Conservation (phyloP, 2,797 vertebrate species). For the Typhlichthys subterraneus region DNA sequence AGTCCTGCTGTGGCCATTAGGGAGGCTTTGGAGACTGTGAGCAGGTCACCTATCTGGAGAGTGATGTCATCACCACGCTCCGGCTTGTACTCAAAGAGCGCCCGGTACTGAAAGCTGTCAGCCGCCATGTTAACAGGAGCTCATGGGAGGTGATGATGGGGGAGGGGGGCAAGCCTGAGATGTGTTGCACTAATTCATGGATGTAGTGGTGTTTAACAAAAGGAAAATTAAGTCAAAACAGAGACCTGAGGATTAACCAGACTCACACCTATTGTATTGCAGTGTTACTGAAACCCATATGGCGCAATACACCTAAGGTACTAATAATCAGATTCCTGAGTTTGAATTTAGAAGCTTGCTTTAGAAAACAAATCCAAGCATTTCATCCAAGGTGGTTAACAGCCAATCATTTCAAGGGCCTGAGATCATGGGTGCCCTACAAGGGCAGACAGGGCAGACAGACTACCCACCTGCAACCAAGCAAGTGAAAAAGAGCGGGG, state of each 20-base stretch:
- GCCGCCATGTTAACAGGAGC: slow-evolving; percentile 62
- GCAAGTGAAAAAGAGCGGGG: neutral
- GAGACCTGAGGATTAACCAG: slow-evolving; percentile 32
- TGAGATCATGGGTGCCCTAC: neutral
- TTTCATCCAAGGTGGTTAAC: slow-evolving; percentile 3
- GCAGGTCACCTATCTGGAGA: slow-evolving; percentile 79
- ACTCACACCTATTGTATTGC: slow-evolving; percentile 25
- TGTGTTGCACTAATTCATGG: neutral
- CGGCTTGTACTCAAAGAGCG: slow-evolving; percentile 82
- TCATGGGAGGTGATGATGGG: slow-evolving; percentile 25
- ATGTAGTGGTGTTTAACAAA: neutral
- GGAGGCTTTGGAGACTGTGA: slow-evolving; percentile 73
- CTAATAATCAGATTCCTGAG: slow-evolving; percentile 48
- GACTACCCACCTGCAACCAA: neutral
- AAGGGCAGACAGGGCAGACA: slow-evolving; percentile 9
- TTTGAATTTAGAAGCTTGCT: slow-evolving; percentile 14
- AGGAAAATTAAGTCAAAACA: neutral
- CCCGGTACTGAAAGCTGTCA: slow-evolving; percentile 82
- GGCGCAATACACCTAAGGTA: slow-evolving; percentile 9
- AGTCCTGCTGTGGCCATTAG: slow-evolving; percentile 54
- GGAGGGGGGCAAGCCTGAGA: slow-evolving; percentile 35
- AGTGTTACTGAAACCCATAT: slow-evolving; percentile 13
- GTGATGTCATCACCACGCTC: slow-evolving; percentile 81
- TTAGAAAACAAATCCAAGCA: neutral
- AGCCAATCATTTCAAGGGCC: neutral